A percentile compares a stretch with the other conserved stretches of the same genome.
Evolutionary conservation across 1,140 invertebrate species (phyloP).

Genomic region (Papilio polytes): DNA sequence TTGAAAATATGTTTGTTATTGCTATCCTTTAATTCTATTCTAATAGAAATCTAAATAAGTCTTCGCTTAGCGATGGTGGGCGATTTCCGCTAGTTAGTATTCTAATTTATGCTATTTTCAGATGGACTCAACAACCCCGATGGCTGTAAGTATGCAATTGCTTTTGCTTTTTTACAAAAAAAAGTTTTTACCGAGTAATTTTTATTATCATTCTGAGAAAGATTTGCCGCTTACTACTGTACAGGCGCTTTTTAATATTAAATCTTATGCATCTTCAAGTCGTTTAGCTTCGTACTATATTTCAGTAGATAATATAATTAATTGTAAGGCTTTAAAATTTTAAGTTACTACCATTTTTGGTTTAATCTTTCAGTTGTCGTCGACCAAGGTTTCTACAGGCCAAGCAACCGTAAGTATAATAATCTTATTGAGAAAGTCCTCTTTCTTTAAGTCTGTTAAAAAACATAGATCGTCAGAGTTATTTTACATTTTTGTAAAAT

Average conservation of each 20-base stretch:
- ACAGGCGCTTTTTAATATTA: conserved; percentile 7
- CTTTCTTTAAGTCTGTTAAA: no score
- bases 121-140: conserved; percentile 27
- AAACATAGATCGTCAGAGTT: no score
- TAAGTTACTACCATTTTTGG: not conserved
- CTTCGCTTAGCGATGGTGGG: not conserved
- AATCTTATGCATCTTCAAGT: not conserved
- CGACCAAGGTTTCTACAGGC: conserved; percentile 48
- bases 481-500: no score
- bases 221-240: not conserved
- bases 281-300: not conserved
- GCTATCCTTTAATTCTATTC: not conserved
- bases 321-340: not conserved
- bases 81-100: not conserved
- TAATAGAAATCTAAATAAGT: not conserved
- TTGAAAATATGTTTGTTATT: conserved; percentile 36
- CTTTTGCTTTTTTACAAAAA: not conserved
- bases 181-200: not conserved
- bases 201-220: not conserved
- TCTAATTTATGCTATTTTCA: conserved; percentile 10
- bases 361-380: conserved; percentile 42
- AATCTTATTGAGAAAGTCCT: no score
- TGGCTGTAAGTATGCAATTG: conserved; percentile 20
- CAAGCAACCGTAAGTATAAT: conserved; percentile 45
- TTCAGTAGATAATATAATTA: not conserved